These are phyloP conservation scores for Gortyna flavago DNA, from an alignment of 2,888 invertebrate species.

Conservation along the genomic window DNA sequence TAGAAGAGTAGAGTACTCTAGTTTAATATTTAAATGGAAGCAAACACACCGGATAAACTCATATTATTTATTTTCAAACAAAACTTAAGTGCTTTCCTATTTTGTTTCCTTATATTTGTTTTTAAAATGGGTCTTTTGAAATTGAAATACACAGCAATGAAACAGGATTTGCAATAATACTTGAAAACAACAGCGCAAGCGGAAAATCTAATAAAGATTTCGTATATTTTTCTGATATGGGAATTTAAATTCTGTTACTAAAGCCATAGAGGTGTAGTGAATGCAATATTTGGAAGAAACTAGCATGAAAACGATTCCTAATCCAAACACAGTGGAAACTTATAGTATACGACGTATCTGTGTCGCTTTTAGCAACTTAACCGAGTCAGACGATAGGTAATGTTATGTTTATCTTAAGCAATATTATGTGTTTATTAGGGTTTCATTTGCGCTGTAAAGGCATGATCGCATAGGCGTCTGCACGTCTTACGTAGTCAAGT, in stretches of 20 bases:
- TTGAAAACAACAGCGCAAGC: conserved; percentile 54
- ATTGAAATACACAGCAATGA: conserved; percentile 58
- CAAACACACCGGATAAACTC: not conserved
- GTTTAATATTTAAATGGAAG: conserved; percentile 5
- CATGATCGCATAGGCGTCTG: not conserved
- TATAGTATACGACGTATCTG: conserved; percentile 41
- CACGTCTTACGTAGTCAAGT: not conserved
- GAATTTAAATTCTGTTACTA: conserved; percentile 14
- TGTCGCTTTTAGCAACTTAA: conserved; percentile 31
- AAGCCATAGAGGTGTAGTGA: conserved; percentile 17
- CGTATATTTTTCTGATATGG: conserved; percentile 13
- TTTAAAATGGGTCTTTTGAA: conserved; percentile 43
- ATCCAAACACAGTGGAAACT: conserved; percentile 44
- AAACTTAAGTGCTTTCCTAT: conserved; percentile 22
- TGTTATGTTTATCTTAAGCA: not conserved
- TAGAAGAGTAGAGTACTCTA: not conserved
- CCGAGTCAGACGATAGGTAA: conserved; percentile 10
- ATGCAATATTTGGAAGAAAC: conserved; percentile 28
- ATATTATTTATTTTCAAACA: conserved; percentile 20
- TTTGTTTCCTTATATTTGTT: conserved; percentile 38
- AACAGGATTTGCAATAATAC: conserved; percentile 61
- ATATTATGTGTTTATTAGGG: conserved; percentile 15
- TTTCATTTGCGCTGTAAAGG: conserved; percentile 26
- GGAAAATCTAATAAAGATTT: conserved; percentile 60
- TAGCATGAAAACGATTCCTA: conserved; percentile 41